Base-by-base conservation (phyloP, 2,888 invertebrate species). In the Ichneumon xanthorius region DNA sequence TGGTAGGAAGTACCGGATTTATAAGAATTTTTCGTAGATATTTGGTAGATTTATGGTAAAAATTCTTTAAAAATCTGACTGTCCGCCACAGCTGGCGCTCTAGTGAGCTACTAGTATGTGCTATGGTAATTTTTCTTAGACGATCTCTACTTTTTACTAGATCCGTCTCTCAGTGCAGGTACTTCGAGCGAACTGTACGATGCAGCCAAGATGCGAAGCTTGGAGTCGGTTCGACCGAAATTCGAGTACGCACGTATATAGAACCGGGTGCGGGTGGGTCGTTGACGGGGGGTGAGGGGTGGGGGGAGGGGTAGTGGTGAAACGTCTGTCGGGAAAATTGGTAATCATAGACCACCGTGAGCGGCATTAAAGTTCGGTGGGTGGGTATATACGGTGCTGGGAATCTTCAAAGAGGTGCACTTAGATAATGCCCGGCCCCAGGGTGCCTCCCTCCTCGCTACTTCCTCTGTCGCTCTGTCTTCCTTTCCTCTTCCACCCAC, bases 321-420 rank as follows among this genome's bases (percentile, higher is more conserved):
- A 93, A 92, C 92, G 92, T 92, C 91, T 93, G 92, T 89, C 90
- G 88, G 90, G 92, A 94, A 94, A 94, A 94, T 94, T 94, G 94
- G 93, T 94, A 94, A 94, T 94, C 94, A 94, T 94, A 94, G 94
- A 93, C 92, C 92, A 94, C 91, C 90, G 92, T 89, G 91, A 90
- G 90, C 91, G 92, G 94, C 92, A 94, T 94, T 94, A 94, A 92
- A 93, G 92, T 93, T 92, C 90, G 91, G 88, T 82, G 90, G 90
- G 88, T 90, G 89, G 75, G 81, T 78, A 68, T 72, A 79, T 71
- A 82, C 80, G 90, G 89, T 88, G 90, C 88, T 87, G 87, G 90
- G 91, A 90, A 93, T 94, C 93, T 94, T 94, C 93, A 93, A 93
- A 93, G 93, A 92, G 93, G 93, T 94, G 94, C 94, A 94, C 93